Base-by-base conservation (phyloP, 2,797 vertebrate species). In the Heterohyrax brucei region DNA sequence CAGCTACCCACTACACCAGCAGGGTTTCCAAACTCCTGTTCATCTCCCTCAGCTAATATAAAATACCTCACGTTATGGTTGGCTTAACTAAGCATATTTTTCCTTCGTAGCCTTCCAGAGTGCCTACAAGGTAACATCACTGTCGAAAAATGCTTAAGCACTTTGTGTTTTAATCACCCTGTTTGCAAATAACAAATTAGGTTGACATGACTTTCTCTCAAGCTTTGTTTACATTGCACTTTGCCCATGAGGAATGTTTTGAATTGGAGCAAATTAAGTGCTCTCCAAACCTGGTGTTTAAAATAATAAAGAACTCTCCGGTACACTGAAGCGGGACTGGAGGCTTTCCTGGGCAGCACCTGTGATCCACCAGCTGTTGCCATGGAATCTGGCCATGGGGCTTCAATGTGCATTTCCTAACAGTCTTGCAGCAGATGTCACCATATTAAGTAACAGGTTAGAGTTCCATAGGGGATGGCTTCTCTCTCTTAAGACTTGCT, bases 301-400 rank as follows among this genome's bases (percentile, higher is more conserved):
- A 97, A 98, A 98, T 94, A 98, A 93, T 95, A 98, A 97, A 98
- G 79, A 86, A 28, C 72, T 97, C 87, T 30, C 80, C 19, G 79
- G 88, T 92, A 97, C 85, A 93, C 87, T 98, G 97, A 76, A 87
- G 92, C 70, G 33, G 59, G 76, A 81, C 94, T 80, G 48, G 87
- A 94, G 82, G 30, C 33, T 87, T 98, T 96, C 87, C 97, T 96
- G 95, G 95, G 95, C 28, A 3, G n/a, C 97, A 98, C 98, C 97
- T 98, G 97, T 97, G 98, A 94, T 84, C 95, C 94, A 66, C 83
- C 98, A 98, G 97, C 97, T 98, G 97, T 94, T 97, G 83, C 75
- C 7, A 28, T 82, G 94, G 95, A 97, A 97, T 93, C 92, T 95
- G 95, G 82, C 88, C 24, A 53, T 10, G 26, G 95, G 97, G 56